Conservation (phyloP, 2,888 invertebrate species). For the Rhaphigaster nebulosa region DNA sequence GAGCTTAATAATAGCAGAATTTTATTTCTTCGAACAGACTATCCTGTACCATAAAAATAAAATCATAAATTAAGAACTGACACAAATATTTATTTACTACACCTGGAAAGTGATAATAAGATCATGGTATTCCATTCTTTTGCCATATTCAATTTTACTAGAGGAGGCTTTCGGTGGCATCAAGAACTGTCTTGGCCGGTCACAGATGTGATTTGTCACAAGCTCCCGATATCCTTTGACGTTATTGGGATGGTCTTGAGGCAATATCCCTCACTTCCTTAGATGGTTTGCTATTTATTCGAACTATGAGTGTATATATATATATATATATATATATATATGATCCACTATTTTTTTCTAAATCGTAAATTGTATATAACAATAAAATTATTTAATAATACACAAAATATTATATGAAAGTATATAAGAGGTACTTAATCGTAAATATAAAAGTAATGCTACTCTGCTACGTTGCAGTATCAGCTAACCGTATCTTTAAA, state of each 20-base stretch:
- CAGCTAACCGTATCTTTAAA: no score
- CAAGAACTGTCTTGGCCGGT: conserved; percentile 24
- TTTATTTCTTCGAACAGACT: no score
- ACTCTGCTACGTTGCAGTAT: no score
- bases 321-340: not conserved
- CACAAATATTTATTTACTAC: not conserved
- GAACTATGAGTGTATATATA: not conserved
- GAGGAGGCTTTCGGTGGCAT: not conserved
- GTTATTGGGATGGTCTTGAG: conserved; percentile 32
- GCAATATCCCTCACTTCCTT: not conserved
- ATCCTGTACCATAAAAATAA: no score
- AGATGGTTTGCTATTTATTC: not conserved
- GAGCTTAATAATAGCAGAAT: not conserved
- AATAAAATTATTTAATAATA: no score
- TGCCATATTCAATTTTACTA: not conserved
- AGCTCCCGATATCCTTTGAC: not conserved
- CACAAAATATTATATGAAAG: no score
- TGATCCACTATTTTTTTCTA: no score
- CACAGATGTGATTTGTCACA: conserved; percentile 32
- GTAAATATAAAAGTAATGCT: no score
- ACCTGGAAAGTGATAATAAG: not conserved
- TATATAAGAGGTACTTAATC: no score
- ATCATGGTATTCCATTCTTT: not conserved
- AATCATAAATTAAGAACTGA: no score
- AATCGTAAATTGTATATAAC: no score